These are phyloP conservation scores for Chloroceryle inda DNA, from an alignment of 2,797 vertebrate genomes.

Conservation along the genomic window DNA sequence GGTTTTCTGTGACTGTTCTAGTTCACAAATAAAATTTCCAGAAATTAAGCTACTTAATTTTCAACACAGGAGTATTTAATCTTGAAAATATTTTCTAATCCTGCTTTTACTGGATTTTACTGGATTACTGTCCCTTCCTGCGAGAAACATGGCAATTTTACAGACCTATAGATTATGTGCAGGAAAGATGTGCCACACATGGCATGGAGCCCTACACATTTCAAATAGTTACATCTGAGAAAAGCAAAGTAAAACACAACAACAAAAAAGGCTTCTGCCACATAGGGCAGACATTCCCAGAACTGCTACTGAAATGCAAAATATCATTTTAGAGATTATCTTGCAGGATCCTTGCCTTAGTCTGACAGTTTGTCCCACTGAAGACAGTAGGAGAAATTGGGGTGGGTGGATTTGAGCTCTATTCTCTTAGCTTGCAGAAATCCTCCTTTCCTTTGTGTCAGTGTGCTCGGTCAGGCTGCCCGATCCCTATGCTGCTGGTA, in stretches of 20 bases:
- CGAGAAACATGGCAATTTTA: neutral
- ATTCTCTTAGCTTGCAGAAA: neutral
- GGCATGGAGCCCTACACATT: neutral
- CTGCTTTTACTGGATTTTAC: conserved; percentile 10
- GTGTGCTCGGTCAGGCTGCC: neutral
- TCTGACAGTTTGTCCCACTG: neutral
- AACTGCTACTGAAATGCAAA: neutral
- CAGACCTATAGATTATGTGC: neutral
- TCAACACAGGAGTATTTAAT: neutral
- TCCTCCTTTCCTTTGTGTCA: neutral
- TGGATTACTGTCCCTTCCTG: neutral
- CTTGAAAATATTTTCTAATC: neutral
- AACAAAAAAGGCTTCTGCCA: neutral
- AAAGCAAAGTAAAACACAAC: conserved; percentile 9
- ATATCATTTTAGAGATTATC: neutral
- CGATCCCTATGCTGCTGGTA: rapidly evolving
- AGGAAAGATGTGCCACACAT: neutral
- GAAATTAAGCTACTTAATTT: neutral
- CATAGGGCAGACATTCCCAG: neutral
- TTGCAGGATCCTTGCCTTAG: neutral
- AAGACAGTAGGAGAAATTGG: neutral
- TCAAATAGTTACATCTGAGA: neutral
- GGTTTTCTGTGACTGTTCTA: neutral
- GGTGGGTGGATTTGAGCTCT: neutral
- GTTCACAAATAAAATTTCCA: neutral